These are phyloP conservation scores for Trichopria drosophilae DNA, from an alignment of 2,888 invertebrate genomes.

Conservation along the genomic window DNA sequence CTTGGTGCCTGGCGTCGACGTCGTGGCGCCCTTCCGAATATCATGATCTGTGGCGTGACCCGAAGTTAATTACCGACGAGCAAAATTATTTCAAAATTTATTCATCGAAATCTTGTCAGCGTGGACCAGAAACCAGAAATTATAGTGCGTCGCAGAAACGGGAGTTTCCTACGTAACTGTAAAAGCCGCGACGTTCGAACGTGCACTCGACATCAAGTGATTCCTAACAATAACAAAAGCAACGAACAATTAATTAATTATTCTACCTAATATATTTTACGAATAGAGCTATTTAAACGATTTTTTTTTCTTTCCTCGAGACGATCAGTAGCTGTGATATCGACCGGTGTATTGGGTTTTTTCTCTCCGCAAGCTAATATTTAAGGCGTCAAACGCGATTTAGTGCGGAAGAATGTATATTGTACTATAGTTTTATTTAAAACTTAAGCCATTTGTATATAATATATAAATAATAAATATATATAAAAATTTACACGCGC, in stretches of 20 bases:
- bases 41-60: constrained; percentile 83
- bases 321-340: constrained; percentile 57
- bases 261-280: constrained; percentile 36
- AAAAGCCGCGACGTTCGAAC: constrained; percentile 32
- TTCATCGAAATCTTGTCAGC: constrained; percentile 17
- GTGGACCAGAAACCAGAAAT: constrained; percentile 29
- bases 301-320: constrained; percentile 38
- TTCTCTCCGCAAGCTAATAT: constrained; percentile 14
- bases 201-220: constrained; percentile 34
- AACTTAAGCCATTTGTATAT: constrained; percentile 43
- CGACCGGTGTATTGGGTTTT: constrained; percentile 49
- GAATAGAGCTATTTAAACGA: constrained; percentile 24
- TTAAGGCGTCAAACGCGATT: neutral
- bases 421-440: constrained; percentile 46
- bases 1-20: constrained; percentile 91
- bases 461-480: constrained; percentile 29
- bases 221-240: constrained; percentile 33
- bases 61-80: constrained; percentile 43
- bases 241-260: constrained; percentile 29
- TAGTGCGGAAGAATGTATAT: constrained; percentile 38
- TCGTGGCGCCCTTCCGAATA: constrained; percentile 92
- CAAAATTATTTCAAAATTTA: constrained; percentile 6
- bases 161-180: constrained; percentile 53
- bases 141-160: constrained; percentile 55
- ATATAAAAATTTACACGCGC: constrained; percentile 36